Base-by-base conservation (phyloP, 2,113 vertebrate genomes). In the Crocuta crocuta region DNA sequence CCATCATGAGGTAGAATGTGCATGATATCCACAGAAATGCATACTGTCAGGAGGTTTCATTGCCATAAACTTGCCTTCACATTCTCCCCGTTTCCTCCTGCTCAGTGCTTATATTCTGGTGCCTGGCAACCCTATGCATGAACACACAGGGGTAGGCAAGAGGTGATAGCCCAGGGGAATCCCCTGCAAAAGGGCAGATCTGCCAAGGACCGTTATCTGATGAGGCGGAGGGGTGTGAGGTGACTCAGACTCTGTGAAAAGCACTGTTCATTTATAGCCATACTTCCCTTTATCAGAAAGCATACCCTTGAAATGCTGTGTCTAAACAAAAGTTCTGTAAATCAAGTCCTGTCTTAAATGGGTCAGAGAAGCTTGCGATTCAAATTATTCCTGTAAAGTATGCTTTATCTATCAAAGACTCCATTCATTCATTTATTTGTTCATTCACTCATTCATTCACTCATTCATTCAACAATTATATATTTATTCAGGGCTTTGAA, bases 221-320 rank as follows among this genome's bases (percentile, higher is more conserved):
- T 97, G 88, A 91, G 84, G 81, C 39, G 71, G 79, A 97, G 80
- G 26, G 70, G 45, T 84, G 70, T 82, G 94, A 78, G 93, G 84
- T 98, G 97, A 98, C 95, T 98, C 94, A 98, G 96, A 95, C 70
- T 26, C 87, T 88, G 63, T 81, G 87, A 84, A 97, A 93, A 53
- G 45, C 95, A 73, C 96, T 95, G 90, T 95, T 97, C 96, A 88
- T 80, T 71, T 95, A 66, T 83, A 95, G 33, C 33, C 53, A 10
- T 4, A 45, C 74, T 78, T 93, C 79, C 85, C 94, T 87, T 88
- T 35, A 63, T 81, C 96, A 97, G 48, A 78, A 87, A 63, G 35
- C 11, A 0, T 6, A 43, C 48, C 71, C 48, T 90, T 85, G 53
- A 95, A 95, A 89, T 58, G 78, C 89, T 68, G 31, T 16, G 45